phyloP scores from a whole-genome alignment of 2,888 invertebrate species.

The Drosophila falleni region DNA sequence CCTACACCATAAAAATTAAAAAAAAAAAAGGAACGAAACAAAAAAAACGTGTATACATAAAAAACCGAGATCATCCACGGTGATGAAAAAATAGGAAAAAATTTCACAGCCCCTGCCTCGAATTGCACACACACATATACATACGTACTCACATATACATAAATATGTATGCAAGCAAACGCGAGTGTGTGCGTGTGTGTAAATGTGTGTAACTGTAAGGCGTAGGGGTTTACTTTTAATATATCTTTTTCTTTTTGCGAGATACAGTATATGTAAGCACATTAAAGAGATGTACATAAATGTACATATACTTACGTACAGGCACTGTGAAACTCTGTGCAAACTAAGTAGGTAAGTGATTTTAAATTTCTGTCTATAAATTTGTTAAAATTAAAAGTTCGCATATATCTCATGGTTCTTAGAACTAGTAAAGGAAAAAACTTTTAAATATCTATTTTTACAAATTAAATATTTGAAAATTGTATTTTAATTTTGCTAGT shows the following conservation, averaged over 20 bases:
- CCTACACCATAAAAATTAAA: conserved; percentile 66
- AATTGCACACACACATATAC: conserved; percentile 8
- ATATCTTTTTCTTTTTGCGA: background rate
- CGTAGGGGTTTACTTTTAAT: conserved; percentile 18
- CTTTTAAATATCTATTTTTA: no score
- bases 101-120: conserved; percentile 26
- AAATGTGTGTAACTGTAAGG: background rate
- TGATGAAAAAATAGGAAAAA: conserved; percentile 46
- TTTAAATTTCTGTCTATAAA: background rate
- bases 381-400: background rate
- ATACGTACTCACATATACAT: background rate
- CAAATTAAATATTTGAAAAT: no score
- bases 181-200: conserved; percentile 6
- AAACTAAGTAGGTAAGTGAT: background rate
- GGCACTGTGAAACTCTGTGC: background rate
- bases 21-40: conserved; percentile 52
- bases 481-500: no score
- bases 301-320: background rate
- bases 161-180: conserved; percentile 10
- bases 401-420: no score
- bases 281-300: conserved; percentile 2
- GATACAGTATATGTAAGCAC: background rate
- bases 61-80: conserved; percentile 68
- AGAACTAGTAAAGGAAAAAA: no score
- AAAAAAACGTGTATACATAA: conserved; percentile 60